Evolutionary conservation across 2,113 vertebrate species (phyloP).

Genomic region (Hucho hucho): DNA sequence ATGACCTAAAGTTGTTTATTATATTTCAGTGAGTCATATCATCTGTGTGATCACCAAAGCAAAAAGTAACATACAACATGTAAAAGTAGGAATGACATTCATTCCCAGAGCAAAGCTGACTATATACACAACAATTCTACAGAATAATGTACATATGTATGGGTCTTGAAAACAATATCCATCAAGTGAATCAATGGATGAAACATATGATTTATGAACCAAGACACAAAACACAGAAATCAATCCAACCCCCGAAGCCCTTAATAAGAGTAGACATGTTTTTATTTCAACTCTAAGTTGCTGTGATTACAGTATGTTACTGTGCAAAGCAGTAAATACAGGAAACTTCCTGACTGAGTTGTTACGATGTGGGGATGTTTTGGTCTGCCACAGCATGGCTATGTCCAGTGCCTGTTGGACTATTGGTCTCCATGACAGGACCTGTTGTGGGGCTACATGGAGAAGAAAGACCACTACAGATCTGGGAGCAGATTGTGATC

Average conservation of each 20-base stretch:
- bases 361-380: not conserved
- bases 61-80: not conserved
- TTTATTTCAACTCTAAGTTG: not conserved
- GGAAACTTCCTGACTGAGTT: not conserved
- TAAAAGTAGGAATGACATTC: not conserved
- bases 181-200: not conserved
- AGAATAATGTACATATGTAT: not conserved
- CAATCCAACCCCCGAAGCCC: too few relatives aligned
- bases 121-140: too few relatives aligned
- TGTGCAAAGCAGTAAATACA: not conserved
- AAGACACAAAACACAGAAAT: not conserved
- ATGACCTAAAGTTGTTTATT: not conserved
- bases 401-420: constrained; percentile 8
- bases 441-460: constrained; percentile 5
- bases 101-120: not conserved
- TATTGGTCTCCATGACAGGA: constrained; percentile 8
- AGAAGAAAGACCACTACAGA: constrained; percentile 30
- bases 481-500: constrained; percentile 32
- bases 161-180: not conserved
- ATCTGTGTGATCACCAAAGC: not conserved
- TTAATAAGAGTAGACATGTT: too few relatives aligned
- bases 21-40: not conserved
- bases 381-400: not conserved
- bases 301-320: not conserved
- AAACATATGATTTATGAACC: not conserved